Conservation (phyloP, 2,797 vertebrate species). For the Malurus leucopterus region DNA sequence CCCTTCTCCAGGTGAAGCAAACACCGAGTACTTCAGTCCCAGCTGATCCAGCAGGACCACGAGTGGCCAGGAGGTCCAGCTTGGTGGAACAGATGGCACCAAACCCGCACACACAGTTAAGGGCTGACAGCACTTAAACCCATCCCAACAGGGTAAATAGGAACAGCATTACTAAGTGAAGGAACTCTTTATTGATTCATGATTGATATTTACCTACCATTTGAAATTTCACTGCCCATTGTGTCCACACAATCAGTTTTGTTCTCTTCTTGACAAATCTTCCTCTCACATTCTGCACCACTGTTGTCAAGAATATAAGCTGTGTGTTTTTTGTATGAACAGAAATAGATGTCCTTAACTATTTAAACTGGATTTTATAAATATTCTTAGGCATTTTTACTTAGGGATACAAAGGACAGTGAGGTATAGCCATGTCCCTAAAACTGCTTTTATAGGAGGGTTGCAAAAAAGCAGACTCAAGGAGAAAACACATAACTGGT, state of each 20-base stretch:
- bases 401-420: not conserved
- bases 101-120: rapidly evolving
- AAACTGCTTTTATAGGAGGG: not conserved
- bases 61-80: rapidly evolving
- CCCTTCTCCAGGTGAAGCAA: not conserved
- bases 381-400: not conserved
- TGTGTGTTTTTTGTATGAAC: not conserved
- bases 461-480: not conserved
- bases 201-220: not conserved
- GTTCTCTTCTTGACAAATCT: not conserved
- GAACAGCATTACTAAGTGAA: not conserved
- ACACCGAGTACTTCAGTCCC: rapidly evolving
- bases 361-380: not conserved
- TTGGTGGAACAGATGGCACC: rapidly evolving
- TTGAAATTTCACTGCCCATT: not conserved
- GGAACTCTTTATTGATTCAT: not conserved
- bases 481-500: not conserved
- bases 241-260: not conserved
- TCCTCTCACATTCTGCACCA: not conserved
- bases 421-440: not conserved
- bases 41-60: rapidly evolving
- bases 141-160: not conserved
- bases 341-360: not conserved
- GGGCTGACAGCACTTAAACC: not conserved
- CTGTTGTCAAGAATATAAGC: not conserved